Evolutionary conservation across 1,140 invertebrate species (phyloP).

Genomic region (Diuraphis noxia): DNA sequence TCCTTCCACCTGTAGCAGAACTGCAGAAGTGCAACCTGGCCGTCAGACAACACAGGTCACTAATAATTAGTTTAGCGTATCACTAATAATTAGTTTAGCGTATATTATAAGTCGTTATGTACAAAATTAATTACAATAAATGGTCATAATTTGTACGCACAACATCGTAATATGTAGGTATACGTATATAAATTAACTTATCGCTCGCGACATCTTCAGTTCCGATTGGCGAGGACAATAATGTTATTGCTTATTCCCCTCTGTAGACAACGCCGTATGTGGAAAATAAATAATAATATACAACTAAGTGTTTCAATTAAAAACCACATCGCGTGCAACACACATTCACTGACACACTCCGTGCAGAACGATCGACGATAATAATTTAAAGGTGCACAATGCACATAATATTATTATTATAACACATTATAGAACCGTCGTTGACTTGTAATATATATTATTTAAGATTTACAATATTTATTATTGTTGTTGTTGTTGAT

Average conservation of each 20-base stretch:
- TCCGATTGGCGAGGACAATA: background rate
- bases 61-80: background rate
- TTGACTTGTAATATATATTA: background rate
- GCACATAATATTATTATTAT: background rate
- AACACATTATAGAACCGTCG: background rate
- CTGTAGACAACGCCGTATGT: background rate
- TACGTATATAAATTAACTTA: background rate
- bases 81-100: background rate
- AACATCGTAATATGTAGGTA: background rate
- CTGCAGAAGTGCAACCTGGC: no score
- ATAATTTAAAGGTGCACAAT: background rate
- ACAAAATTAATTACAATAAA: no score
- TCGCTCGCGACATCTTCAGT: background rate
- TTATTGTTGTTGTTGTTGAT: background rate
- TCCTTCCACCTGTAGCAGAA: background rate
- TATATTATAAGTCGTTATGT: background rate
- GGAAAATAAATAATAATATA: background rate
- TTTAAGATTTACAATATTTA: background rate
- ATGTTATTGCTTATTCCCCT: background rate
- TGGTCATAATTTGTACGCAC: slow-evolving; percentile 4
- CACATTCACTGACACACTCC: no score
- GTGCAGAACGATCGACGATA: background rate
- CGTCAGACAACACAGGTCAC: background rate
- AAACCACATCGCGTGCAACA: background rate
- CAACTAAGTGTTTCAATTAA: slow-evolving; percentile 8